Conservation (phyloP, 2,113 vertebrate species). For the Apodemus sylvaticus region DNA sequence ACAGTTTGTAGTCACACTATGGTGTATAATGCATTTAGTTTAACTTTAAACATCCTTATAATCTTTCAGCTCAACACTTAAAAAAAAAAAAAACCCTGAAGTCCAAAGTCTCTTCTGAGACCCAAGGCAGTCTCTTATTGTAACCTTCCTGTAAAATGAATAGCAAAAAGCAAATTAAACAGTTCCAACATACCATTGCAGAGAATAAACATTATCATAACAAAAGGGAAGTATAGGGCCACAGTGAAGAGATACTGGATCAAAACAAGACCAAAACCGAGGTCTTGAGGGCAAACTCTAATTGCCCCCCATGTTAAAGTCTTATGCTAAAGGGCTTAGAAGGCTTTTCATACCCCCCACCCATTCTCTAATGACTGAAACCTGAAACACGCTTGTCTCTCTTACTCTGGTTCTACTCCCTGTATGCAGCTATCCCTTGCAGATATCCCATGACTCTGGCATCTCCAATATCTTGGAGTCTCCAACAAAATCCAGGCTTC, state of each 20-base stretch:
- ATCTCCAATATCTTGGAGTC: not conserved
- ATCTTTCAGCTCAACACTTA: not conserved
- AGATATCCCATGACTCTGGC: not conserved
- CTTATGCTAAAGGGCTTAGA: not conserved
- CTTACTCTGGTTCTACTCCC: not conserved
- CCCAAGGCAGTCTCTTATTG: not conserved
- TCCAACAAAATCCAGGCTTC: not conserved
- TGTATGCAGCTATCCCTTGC: not conserved
- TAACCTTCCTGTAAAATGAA: not conserved
- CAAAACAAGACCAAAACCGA: not conserved
- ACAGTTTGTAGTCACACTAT: not conserved
- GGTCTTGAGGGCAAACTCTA: not conserved
- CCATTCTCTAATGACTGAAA: not conserved
- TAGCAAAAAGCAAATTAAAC: not conserved
- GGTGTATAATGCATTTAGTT: not conserved
- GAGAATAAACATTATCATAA: not conserved
- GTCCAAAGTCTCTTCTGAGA: not conserved
- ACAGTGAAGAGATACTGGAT: not conserved
- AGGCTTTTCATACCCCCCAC: too few relatives aligned
- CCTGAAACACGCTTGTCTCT: not conserved
- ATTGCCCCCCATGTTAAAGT: too few relatives aligned
- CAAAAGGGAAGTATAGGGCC: not conserved
- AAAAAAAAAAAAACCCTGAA: not conserved
- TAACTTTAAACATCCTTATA: not conserved
- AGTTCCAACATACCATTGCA: not conserved